phyloP scores from a whole-genome alignment of 2,888 invertebrate species.

The Philaethria dido region DNA sequence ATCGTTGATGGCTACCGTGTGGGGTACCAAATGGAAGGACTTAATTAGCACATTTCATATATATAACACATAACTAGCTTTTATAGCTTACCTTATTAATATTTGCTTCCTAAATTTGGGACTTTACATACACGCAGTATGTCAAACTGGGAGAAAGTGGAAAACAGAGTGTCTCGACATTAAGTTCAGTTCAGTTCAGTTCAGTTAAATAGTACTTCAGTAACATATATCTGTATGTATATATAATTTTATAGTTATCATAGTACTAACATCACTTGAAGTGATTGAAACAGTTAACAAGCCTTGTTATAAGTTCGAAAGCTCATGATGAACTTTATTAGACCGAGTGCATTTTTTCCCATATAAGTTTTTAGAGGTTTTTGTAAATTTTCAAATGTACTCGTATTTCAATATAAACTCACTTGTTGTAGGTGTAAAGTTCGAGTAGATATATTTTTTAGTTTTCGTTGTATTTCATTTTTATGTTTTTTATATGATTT shows the following conservation, averaged over 20 bases:
- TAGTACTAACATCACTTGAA: constrained; percentile 13
- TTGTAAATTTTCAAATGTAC: not conserved
- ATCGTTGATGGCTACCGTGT: too few relatives aligned
- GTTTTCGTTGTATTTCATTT: not conserved
- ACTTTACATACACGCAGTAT: too few relatives aligned
- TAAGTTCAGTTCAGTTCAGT: too few relatives aligned
- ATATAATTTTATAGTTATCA: not conserved
- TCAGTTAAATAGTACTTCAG: too few relatives aligned
- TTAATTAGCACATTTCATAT: too few relatives aligned
- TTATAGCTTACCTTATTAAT: too few relatives aligned
- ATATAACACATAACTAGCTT: too few relatives aligned
- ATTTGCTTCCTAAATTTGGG: too few relatives aligned
- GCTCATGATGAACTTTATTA: constrained; percentile 9
- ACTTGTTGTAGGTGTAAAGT: not conserved
- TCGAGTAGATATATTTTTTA: not conserved
- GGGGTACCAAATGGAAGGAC: too few relatives aligned
- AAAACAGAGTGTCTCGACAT: too few relatives aligned
- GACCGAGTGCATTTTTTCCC: not conserved
- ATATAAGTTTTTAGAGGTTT: not conserved
- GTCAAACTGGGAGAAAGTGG: too few relatives aligned
- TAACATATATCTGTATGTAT: not conserved
- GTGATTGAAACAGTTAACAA: constrained; percentile 15
- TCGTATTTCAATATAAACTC: not conserved
- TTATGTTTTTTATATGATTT: too few relatives aligned
- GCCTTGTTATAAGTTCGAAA: constrained; percentile 18